Percentiles rank a stretch among this genome's conserved stretches.
phyloP scores from a whole-genome alignment of 2,113 vertebrate genomes.

The Hemichromis elongatus region DNA sequence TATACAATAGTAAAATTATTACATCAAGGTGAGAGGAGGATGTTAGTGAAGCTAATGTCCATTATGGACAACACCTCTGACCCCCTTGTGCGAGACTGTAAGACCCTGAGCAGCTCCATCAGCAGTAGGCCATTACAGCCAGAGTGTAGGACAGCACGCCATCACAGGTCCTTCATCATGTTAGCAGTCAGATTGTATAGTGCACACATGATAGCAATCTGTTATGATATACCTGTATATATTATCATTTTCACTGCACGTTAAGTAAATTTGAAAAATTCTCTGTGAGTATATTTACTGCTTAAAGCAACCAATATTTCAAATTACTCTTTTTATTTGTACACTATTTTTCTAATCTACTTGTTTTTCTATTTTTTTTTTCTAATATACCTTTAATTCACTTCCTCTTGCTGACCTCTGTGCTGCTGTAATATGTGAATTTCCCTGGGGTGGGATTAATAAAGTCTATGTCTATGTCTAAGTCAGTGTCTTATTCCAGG shows the following conservation, averaged over 20 bases:
- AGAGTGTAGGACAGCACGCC: not conserved
- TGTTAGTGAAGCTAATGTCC: not conserved
- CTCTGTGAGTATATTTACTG: not conserved
- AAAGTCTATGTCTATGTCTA: not conserved
- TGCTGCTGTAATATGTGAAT: not conserved
- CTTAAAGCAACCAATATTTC: not conserved
- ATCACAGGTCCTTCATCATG: not conserved
- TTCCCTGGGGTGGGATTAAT: not conserved
- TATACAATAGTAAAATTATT: not conserved
- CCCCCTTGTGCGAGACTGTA: not conserved
- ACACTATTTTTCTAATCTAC: not conserved
- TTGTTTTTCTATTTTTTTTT: not conserved
- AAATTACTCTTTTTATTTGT: not conserved
- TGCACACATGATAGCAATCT: not conserved
- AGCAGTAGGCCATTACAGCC: not conserved
- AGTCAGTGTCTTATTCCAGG: not conserved
- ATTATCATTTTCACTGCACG: not conserved
- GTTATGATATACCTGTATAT: not conserved
- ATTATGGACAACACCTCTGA: not conserved
- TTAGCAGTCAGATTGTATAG: not conserved
- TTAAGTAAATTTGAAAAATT: not conserved
- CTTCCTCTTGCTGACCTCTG: not conserved
- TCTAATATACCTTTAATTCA: not conserved
- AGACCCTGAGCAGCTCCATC: not conserved
- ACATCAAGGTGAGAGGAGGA: not conserved